Base-by-base conservation (phyloP, 2,113 vertebrate genomes). In the Anarrhichthys ocellatus region DNA sequence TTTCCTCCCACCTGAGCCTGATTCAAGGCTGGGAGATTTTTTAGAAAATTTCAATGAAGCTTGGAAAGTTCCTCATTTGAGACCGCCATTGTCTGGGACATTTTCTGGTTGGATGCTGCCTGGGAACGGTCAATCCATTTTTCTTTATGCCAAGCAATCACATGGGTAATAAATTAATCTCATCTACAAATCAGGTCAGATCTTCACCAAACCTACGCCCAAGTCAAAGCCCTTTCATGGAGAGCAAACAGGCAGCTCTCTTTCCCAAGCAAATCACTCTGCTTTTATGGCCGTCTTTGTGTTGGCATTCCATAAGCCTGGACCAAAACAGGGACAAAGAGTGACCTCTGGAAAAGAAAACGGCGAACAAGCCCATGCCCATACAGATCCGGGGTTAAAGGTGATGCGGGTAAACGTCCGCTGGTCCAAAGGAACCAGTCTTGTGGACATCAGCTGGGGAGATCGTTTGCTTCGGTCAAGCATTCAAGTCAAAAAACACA, bases 241-340 rank as follows among this genome's bases (percentile, higher is more conserved):
- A 74, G 58, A 76, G 71, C 67, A 83, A 84, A 89, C 56, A 85
- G 38, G 63, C 34, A 34, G 54, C 62, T 66, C 68, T 85, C 18
- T 24, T 73, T 80, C 58, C 76, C 46, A 32, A 90, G 76, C 74
- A 85, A 85, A 85, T 81, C 61, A 68, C 75, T 82, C 48, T 44
- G 70, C 54, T 82, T 90, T 92, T 91, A 89, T 79, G 67, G 80
- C 42, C 5, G 61, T 65, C 69, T 90, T 94, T 94, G 86, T 91
- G 87, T 67, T 74, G 42, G 32, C 29, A 36, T 85, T 89, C 81
- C 92, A 81, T 70, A 38, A 50, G 78, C 44, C 42, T 42, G 62
- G 76, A 87, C 80, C 81, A 73, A 80, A 77, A 77, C 74, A 48
- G 32, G 61, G 61, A 91, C 87, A 93, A 92, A 89, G 84, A 71